phyloP scores from a whole-genome alignment of 2,113 vertebrate genomes.

The Actenoides lindsayi region DNA sequence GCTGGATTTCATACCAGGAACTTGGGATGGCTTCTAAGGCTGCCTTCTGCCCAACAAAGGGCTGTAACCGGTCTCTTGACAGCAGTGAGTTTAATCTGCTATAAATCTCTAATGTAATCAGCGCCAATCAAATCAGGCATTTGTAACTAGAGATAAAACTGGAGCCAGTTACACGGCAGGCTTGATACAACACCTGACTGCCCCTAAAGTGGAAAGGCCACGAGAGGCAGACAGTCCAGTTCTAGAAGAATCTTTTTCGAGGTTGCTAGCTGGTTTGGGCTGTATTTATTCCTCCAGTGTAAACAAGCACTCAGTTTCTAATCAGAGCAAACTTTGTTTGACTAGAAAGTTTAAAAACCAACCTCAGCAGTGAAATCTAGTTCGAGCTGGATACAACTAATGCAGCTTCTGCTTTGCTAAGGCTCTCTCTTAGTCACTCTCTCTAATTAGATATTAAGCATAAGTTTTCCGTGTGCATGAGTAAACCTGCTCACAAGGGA shows the following conservation, averaged over 20 bases:
- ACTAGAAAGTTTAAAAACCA: neutral
- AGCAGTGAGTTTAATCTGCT: neutral
- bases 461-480: slow-evolving; percentile 54
- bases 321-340: neutral
- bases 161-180: neutral
- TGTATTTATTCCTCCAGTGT: neutral
- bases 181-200: neutral
- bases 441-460: slow-evolving; percentile 64
- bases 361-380: neutral
- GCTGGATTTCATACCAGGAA: neutral
- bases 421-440: slow-evolving; percentile 30
- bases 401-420: slow-evolving; percentile 54
- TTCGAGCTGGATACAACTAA: neutral
- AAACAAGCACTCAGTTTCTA: neutral
- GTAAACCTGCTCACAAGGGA: slow-evolving; percentile 65
- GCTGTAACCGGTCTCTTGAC: neutral
- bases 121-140: neutral
- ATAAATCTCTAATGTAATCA: neutral
- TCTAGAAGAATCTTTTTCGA: neutral
- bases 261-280: neutral
- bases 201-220: neutral
- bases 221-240: neutral
- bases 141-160: neutral
- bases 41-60: neutral
- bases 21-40: neutral